Evolutionary conservation across 2,797 vertebrate genomes (phyloP).

Genomic region (Hozukius guyotensis): DNA sequence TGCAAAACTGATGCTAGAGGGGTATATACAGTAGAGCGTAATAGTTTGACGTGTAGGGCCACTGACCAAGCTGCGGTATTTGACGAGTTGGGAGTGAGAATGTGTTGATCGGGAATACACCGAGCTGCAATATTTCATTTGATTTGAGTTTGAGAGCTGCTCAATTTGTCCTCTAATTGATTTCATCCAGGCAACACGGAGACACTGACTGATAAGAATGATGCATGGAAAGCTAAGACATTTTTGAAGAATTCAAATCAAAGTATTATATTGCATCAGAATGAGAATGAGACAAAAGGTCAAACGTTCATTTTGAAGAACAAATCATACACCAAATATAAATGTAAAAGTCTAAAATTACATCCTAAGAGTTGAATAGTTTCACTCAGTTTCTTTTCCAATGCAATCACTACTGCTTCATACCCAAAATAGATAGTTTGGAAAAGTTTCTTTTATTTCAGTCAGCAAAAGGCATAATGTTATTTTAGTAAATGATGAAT

Average conservation of each 20-base stretch:
- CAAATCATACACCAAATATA: background rate
- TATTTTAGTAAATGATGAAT: background rate
- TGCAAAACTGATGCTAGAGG: no score
- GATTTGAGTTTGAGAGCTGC: background rate
- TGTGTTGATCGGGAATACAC: background rate
- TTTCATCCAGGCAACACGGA: background rate
- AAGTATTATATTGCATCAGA: background rate
- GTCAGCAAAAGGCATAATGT: background rate
- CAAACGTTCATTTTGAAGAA: background rate
- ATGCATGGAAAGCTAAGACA: no score
- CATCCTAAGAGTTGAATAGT: background rate
- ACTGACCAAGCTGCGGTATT: no score
- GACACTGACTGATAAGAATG: no score
- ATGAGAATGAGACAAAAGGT: background rate
- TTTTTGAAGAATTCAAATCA: background rate
- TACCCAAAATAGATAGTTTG: background rate
- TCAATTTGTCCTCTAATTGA: background rate
- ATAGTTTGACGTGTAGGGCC: no score
- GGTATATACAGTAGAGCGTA: no score
- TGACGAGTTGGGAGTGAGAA: background rate
- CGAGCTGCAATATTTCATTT: background rate
- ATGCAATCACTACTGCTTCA: background rate
- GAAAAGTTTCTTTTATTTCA: background rate
- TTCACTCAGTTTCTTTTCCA: background rate
- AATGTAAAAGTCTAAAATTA: slow-evolving; percentile 5